Percentiles rank a stretch among this genome's conserved stretches.
Evolutionary conservation across 2,113 vertebrate species (phyloP).

Genomic region (Tychaedon coryphoeus): DNA sequence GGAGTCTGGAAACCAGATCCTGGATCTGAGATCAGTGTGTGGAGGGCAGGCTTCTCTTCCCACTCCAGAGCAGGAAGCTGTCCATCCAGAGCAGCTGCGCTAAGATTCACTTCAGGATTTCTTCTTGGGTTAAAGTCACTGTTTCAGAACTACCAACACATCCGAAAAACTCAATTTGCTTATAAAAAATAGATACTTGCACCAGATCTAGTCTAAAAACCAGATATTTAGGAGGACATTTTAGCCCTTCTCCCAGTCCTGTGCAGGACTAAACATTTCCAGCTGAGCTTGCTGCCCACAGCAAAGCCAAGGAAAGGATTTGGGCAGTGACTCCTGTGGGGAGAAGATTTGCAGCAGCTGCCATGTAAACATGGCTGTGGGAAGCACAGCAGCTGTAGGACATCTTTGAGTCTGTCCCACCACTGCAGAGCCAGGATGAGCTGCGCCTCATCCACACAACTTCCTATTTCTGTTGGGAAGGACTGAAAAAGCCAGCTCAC

Average conservation of each 20-base stretch:
- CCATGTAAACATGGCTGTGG: accelerated
- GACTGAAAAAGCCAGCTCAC: background rate
- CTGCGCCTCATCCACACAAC: background rate
- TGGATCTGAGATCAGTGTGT: background rate
- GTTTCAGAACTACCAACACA: background rate
- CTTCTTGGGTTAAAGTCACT: background rate
- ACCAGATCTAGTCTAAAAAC: background rate
- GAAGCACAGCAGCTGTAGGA: background rate
- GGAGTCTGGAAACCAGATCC: background rate
- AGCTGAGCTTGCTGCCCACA: background rate
- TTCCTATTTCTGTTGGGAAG: accelerated
- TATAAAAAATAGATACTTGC: background rate
- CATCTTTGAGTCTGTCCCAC: background rate
- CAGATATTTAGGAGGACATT: background rate
- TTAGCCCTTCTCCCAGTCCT: background rate
- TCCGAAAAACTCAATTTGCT: background rate
- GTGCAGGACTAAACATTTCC: background rate
- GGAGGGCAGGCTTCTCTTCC: background rate
- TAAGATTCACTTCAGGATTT: background rate
- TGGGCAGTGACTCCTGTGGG: background rate
- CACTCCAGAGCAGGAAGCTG: background rate
- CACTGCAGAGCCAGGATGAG: background rate
- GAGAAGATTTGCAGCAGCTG: background rate
- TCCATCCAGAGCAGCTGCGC: background rate
- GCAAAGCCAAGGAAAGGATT: background rate